These are phyloP conservation scores for Gerris buenoi DNA, from an alignment of 1,140 invertebrate genomes.

Conservation along the genomic window DNA sequence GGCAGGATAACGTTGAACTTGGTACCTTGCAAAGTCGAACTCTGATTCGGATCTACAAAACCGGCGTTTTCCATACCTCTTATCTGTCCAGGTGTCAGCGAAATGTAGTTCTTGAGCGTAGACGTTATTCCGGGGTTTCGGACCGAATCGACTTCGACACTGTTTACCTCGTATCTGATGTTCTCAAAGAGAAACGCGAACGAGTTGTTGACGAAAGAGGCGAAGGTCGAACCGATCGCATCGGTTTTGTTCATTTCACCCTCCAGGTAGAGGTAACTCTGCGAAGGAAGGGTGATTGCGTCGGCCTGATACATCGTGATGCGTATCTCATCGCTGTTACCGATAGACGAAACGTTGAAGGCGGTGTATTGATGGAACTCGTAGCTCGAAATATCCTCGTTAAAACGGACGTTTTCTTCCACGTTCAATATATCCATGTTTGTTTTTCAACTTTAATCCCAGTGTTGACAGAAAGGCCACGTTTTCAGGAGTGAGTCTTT, in stretches of 20 bases:
- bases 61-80: slow-evolving; percentile 21
- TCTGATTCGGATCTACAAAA: slow-evolving; percentile 19
- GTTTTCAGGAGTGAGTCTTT: no score
- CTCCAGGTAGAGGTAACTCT: slow-evolving; percentile 26
- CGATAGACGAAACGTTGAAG: no score
- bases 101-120: slow-evolving; percentile 29
- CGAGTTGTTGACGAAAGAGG: slow-evolving; percentile 13
- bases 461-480: no score
- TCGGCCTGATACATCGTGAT: slow-evolving; percentile 30
- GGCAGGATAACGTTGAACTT: slow-evolving; percentile 29
- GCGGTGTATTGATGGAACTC: no score
- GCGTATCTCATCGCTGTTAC: slow-evolving; percentile 16
- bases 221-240: neutral
- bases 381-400: no score
- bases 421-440: no score
- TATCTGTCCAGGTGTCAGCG: slow-evolving; percentile 20
- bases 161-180: slow-evolving; percentile 32
- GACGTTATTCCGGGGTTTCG: slow-evolving; percentile 29
- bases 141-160: slow-evolving; percentile 30
- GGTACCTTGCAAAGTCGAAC: neutral
- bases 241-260: slow-evolving; percentile 16
- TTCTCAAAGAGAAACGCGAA: slow-evolving; percentile 30
- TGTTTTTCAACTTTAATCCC: no score
- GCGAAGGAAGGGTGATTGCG: slow-evolving; percentile 24
- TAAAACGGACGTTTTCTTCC: no score